phyloP scores from a whole-genome alignment of 1,140 invertebrate species.

The Trichomalopsis sarcophagae region DNA sequence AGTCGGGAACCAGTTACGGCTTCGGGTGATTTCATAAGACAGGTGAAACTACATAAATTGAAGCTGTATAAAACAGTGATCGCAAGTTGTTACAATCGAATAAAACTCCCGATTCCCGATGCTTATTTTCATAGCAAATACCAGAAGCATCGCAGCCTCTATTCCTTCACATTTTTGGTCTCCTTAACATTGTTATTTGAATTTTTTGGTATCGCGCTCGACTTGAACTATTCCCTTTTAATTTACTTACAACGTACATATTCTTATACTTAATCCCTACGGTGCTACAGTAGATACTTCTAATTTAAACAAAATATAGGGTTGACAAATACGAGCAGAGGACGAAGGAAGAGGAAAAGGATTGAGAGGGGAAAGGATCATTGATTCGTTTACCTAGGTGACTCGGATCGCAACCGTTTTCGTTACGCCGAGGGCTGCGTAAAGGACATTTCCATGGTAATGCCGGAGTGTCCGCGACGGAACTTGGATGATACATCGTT shows the following conservation, averaged over 20 bases:
- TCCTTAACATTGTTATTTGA: slow-evolving; percentile 3
- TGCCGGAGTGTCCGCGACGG: slow-evolving; percentile 77
- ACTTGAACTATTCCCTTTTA: slow-evolving; percentile 8
- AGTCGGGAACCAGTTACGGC: not conserved
- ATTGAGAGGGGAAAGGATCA: too few species aligned
- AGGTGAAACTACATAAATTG: not conserved
- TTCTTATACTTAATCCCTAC: not conserved
- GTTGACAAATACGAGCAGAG: slow-evolving; percentile 2
- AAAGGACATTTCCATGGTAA: slow-evolving; percentile 85
- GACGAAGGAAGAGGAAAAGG: not conserved
- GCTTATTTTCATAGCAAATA: not conserved
- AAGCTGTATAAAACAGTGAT: not conserved
- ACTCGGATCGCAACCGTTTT: not conserved
- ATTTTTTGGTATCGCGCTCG: slow-evolving; percentile 23
- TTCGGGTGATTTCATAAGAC: not conserved
- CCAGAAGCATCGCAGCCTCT: slow-evolving; percentile 6
- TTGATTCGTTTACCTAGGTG: not conserved
- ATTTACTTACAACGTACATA: not conserved
- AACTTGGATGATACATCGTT: slow-evolving; percentile 77
- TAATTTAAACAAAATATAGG: slow-evolving; percentile 25
- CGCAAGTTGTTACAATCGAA: not conserved
- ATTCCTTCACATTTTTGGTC: slow-evolving; percentile 13
- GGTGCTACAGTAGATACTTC: not conserved
- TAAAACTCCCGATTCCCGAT: not conserved
- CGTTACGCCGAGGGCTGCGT: slow-evolving; percentile 56